These are phyloP conservation scores for Erebia aethiops DNA, from an alignment of 2,888 invertebrate genomes.

Conservation along the genomic window DNA sequence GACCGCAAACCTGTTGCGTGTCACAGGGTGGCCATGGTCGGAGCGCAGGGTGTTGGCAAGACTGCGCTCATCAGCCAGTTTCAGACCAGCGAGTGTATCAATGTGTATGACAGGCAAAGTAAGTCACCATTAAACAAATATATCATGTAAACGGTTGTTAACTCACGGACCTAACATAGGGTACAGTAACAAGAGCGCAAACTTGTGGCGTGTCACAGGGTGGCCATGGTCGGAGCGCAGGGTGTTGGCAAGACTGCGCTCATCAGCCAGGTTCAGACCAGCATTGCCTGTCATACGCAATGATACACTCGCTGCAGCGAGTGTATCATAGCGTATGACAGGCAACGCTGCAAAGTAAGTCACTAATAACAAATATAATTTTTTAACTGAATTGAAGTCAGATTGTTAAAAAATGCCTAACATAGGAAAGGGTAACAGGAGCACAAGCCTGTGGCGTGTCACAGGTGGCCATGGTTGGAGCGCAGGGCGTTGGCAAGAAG, in stretches of 20 bases:
- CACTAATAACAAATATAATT: too few relatives aligned
- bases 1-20: slow-evolving; percentile 81
- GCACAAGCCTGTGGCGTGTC: slow-evolving; percentile 79
- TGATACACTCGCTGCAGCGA: too few relatives aligned
- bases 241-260: slow-evolving; percentile 94
- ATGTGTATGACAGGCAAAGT: slow-evolving; percentile 94
- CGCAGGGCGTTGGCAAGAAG: slow-evolving; percentile 91
- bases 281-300: too few relatives aligned
- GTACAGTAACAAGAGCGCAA: slow-evolving; percentile 73
- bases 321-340: slow-evolving; percentile 96
- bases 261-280: slow-evolving; percentile 95
- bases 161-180: too few relatives aligned
- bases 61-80: slow-evolving; percentile 93
- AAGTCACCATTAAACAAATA: slow-evolving; percentile 67
- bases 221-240: slow-evolving; percentile 90
- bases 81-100: slow-evolving; percentile 96
- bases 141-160: too few relatives aligned
- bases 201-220: slow-evolving; percentile 83
- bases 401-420: not conserved
- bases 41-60: slow-evolving; percentile 92
- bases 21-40: slow-evolving; percentile 88
- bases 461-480: slow-evolving; percentile 88
- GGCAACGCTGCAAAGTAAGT: too few relatives aligned
- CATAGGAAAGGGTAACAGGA: slow-evolving; percentile 54
- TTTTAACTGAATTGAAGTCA: too few relatives aligned